A percentile compares a stretch with the other conserved stretches of the same genome.
Evolutionary conservation across 2,888 invertebrate genomes (phyloP).

Genomic region (Nomada goodeniana): DNA sequence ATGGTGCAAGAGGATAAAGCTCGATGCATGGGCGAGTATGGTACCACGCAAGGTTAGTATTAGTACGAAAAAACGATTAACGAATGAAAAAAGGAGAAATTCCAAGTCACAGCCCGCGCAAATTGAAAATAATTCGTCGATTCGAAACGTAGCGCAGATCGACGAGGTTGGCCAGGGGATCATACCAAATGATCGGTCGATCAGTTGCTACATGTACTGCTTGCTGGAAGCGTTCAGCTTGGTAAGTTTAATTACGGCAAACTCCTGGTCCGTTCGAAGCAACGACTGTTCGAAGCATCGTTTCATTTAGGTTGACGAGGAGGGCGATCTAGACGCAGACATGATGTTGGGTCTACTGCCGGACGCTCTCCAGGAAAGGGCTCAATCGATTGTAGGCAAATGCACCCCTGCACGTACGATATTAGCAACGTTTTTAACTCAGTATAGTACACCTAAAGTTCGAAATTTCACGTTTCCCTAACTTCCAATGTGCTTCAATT

Average conservation of each 20-base stretch:
- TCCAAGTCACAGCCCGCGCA: neutral
- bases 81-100: neutral
- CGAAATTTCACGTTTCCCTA: neutral
- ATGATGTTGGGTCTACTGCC: conserved; percentile 79
- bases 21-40: conserved; percentile 80
- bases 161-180: conserved; percentile 75
- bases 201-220: conserved; percentile 81
- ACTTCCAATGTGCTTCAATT: neutral
- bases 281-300: neutral
- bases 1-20: conserved; percentile 78
- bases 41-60: conserved; percentile 78
- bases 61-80: neutral
- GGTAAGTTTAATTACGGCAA: conserved; percentile 67
- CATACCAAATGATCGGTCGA: conserved; percentile 70
- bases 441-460: neutral
- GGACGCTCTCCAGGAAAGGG: conserved; percentile 68
- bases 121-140: neutral
- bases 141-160: conserved; percentile 71
- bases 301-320: conserved; percentile 77
- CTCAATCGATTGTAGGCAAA: conserved; percentile 56
- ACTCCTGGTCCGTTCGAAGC: neutral
- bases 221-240: conserved; percentile 79
- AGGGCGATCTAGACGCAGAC: conserved; percentile 77
- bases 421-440: neutral
- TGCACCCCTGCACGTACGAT: conserved; percentile 72